Percentiles rank a stretch among this genome's conserved stretches.
These are phyloP conservation scores for Sebastes dallii DNA, from an alignment of 2,797 vertebrate species.

Conservation along the genomic window DNA sequence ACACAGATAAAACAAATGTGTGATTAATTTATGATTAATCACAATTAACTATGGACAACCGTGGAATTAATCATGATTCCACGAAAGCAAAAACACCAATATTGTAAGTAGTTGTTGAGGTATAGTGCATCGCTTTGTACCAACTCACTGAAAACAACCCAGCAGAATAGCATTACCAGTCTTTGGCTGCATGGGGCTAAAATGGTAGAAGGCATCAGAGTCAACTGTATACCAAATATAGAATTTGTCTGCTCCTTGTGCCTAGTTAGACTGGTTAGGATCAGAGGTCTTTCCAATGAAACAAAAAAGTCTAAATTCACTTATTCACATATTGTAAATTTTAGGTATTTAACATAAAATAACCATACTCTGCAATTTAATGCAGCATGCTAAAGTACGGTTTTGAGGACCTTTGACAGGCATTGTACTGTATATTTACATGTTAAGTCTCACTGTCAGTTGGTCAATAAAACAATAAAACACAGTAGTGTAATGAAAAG, in stretches of 20 bases:
- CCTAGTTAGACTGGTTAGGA: not conserved
- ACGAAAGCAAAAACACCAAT: not conserved
- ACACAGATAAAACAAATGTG: not conserved
- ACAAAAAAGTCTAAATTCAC: not conserved
- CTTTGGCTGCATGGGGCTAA: not conserved
- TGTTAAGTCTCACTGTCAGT: conserved; percentile 58
- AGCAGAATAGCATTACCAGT: not conserved
- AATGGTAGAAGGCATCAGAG: not conserved
- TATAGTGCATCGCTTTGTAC: not conserved
- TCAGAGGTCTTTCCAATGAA: not conserved
- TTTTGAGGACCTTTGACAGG: conserved; percentile 9
- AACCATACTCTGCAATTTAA: not conserved
- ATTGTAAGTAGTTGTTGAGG: not conserved
- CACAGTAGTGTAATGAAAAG: conserved; percentile 64
- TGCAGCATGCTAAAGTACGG: not conserved
- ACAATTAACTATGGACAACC: too few relatives aligned
- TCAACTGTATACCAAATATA: not conserved
- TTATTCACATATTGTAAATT: not conserved
- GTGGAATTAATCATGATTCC: not conserved
- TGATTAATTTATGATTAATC: not conserved
- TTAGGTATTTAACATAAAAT: not conserved
- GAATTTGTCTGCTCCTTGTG: not conserved
- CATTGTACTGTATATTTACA: conserved; percentile 35
- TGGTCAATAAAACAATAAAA: conserved; percentile 76
- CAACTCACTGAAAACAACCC: not conserved